phyloP scores from a whole-genome alignment of 2,888 invertebrate genomes.

The Nomada lathburiana region DNA sequence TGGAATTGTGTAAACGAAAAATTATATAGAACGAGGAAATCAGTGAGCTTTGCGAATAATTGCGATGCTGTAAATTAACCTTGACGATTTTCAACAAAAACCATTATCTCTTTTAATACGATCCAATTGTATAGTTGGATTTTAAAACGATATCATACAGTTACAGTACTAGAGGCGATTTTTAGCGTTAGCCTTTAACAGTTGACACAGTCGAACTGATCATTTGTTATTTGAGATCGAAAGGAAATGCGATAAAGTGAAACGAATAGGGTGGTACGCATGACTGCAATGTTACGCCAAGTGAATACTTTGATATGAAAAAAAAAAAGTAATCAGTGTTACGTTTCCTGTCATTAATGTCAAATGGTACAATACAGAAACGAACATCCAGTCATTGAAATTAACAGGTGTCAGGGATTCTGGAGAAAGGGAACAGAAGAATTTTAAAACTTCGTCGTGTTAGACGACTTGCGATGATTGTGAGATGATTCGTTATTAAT shows the following conservation, averaged over 20 bases:
- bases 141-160: too few species aligned
- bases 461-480: too few species aligned
- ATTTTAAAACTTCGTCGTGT: too few species aligned
- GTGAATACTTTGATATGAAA: constrained; percentile 34
- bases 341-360: constrained; percentile 47
- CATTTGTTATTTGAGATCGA: constrained; percentile 47
- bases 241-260: constrained; percentile 39
- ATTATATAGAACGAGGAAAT: too few species aligned
- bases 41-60: too few species aligned
- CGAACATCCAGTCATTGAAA: constrained; percentile 37
- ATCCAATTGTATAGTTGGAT: too few species aligned
- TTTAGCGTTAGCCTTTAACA: background rate
- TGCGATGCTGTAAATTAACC: background rate
- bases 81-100: background rate
- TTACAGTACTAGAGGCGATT: too few species aligned
- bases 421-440: too few species aligned
- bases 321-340: constrained; percentile 41
- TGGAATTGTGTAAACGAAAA: too few species aligned
- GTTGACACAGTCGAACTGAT: background rate
- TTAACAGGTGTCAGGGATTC: constrained; percentile 15
- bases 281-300: constrained; percentile 53
- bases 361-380: constrained; percentile 26
- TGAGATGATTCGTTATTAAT: too few species aligned
- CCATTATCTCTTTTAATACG: background rate
- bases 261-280: constrained; percentile 38